Percentiles rank a stretch among this genome's conserved stretches.
Conservation (phyloP, 2,888 invertebrate species). For the Nomada lathburiana region DNA sequence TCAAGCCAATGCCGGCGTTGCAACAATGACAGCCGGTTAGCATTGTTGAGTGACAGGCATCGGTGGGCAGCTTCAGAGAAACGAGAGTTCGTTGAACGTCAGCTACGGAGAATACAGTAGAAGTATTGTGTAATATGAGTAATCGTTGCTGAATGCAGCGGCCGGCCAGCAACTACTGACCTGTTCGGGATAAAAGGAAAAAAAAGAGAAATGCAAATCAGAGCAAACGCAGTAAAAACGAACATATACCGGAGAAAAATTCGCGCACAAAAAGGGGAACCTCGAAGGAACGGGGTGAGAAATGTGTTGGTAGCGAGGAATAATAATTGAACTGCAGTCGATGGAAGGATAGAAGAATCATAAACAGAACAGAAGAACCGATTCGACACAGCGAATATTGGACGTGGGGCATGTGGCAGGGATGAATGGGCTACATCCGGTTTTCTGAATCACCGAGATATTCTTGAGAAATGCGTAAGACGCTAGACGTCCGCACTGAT, state of each 20-base stretch:
- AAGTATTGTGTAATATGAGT: slow-evolving; percentile 29
- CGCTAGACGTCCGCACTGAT: slow-evolving; percentile 18
- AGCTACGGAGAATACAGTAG: slow-evolving; percentile 38
- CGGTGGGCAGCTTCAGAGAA: slow-evolving; percentile 48
- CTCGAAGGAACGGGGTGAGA: neutral
- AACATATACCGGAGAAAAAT: too few species aligned
- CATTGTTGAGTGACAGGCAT: slow-evolving; percentile 43
- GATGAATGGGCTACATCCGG: slow-evolving; percentile 70
- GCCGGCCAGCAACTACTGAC: neutral
- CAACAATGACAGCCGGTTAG: slow-evolving; percentile 58
- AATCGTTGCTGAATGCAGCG: neutral
- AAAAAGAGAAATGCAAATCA: too few species aligned
- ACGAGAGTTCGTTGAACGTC: slow-evolving; percentile 56
- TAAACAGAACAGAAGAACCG: slow-evolving; percentile 40
- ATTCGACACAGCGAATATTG: slow-evolving; percentile 57
- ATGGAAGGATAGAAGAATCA: slow-evolving; percentile 7
- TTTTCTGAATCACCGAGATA: slow-evolving; percentile 73
- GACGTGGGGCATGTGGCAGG: slow-evolving; percentile 55
- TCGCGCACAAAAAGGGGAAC: too few species aligned
- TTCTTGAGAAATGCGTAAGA: slow-evolving; percentile 69
- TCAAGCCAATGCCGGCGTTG: slow-evolving; percentile 38
- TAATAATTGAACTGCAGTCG: neutral
- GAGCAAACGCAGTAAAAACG: too few species aligned
- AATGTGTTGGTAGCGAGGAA: neutral
- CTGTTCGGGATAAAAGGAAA: too few species aligned